Conservation (phyloP, 2,888 invertebrate genomes). For the Cerastis leucographa region DNA sequence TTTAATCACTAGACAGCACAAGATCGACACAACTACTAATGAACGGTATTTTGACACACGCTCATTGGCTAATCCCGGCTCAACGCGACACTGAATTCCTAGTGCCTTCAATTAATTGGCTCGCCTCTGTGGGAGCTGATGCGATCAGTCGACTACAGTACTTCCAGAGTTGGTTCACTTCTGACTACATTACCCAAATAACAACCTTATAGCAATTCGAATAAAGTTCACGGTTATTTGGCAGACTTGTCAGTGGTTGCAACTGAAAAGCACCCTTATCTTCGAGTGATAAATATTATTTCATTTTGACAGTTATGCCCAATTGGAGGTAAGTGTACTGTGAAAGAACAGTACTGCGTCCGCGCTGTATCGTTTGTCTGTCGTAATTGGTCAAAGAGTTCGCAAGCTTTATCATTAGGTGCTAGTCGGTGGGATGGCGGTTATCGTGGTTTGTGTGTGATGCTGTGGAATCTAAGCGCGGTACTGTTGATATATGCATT, state of each 20-base stretch:
- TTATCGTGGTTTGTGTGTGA: conserved; percentile 24
- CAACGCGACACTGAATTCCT: conserved; percentile 59
- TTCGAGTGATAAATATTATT: not conserved
- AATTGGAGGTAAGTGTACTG: not conserved
- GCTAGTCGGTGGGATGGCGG: conserved; percentile 30
- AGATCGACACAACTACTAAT: conserved; percentile 46
- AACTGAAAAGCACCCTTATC: not conserved
- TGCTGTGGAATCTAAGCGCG: conserved; percentile 12
- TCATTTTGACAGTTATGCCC: not conserved
- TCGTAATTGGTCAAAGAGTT: conserved; percentile 70
- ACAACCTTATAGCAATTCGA: accelerated
- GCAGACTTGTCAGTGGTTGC: not conserved
- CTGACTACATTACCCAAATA: conserved; percentile 2
- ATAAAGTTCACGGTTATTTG: not conserved
- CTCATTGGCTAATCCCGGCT: conserved; percentile 60
- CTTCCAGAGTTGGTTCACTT: not conserved
- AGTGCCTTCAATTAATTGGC: conserved; percentile 66
- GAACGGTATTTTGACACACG: conserved; percentile 52
- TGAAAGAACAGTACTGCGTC: conserved; percentile 37
- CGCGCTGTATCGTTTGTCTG: conserved; percentile 58
- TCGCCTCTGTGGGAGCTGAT: conserved; percentile 53
- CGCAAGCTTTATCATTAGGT: conserved; percentile 63
- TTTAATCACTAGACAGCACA: conserved; percentile 23
- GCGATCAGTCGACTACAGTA: conserved; percentile 45
- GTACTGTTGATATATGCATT: not conserved